Evolutionary conservation across 1,140 invertebrate species (phyloP), one percentile per base, ranked within the genome.

Genomic region (Drosophila lowei): DNA sequence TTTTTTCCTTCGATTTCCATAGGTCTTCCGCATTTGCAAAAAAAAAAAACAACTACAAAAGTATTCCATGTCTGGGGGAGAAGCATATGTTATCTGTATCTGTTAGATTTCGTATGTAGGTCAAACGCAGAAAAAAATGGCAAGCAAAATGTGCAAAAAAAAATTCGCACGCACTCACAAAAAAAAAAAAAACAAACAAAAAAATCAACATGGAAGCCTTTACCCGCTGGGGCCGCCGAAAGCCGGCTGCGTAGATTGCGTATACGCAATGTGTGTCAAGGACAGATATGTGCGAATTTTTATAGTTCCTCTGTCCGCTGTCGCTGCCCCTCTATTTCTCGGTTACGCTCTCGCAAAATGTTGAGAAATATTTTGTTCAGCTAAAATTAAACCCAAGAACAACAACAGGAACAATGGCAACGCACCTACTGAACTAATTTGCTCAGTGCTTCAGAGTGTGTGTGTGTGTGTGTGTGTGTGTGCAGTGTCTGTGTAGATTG

Each of bases 241-340:
- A 53, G 72, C 58, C 57, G 57, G 76, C 80, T 85, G 81, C 81
- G 81, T 86, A 86, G 67, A 86, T 81, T 86, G 81, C 81, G 81
- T 86, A 86, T 81, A 81, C 79, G 72, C 89, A 89, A 90, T 89
- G 84, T 90, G 80, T 90, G 89, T 90, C 89, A 90, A 90, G 89
- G 89, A 90, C 89, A 90, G 84, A 90, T 75, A 85, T 90, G 89
- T 90, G 89, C 89, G 89, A 90, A 89, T 79, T 90, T 89, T 76
- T 68, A 72, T 67, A 48, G 23, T 48, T 46, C 52, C 28, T 47
- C 43, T 43, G 28, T 18, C 48, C 18, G 49, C 23, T 16, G 30
- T 9, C 48, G 47, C 42, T 53, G n/a, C 38, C 41, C 61, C 46
- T 47, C 25, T 60, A 18, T 18, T 18, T 18, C 18, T 18, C 18